phyloP scores from a whole-genome alignment of 1,140 invertebrate species.

The Elysia chlorotica region DNA sequence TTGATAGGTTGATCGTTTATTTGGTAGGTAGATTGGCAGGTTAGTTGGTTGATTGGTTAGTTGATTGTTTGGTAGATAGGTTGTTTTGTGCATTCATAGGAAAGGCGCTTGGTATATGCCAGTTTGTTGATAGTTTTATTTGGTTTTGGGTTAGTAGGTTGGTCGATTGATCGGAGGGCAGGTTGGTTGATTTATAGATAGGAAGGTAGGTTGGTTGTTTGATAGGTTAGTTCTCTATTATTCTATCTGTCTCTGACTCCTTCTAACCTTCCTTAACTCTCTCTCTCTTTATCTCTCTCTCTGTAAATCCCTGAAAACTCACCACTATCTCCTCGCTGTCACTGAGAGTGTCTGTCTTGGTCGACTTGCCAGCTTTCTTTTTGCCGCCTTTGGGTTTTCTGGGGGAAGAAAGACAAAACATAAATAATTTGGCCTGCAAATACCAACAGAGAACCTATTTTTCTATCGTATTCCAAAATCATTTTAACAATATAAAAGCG shows the following conservation, averaged over 20 bases:
- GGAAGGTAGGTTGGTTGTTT: neutral
- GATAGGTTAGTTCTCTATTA: neutral
- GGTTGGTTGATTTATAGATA: neutral
- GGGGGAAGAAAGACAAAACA: neutral
- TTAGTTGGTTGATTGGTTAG: too few relatives aligned
- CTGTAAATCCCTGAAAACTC: too few relatives aligned
- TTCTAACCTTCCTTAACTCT: too few relatives aligned
- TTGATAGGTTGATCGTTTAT: too few relatives aligned
- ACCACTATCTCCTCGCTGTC: slow-evolving; percentile 1
- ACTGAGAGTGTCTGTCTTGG: neutral
- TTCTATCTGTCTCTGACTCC: neutral
- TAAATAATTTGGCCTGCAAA: neutral
- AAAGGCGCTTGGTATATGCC: too few relatives aligned
- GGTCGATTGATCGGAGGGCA: neutral
- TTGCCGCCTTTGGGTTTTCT: neutral
- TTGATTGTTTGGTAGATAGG: too few relatives aligned
- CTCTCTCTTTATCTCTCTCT: too few relatives aligned
- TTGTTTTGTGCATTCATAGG: too few relatives aligned
- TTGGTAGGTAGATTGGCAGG: too few relatives aligned
- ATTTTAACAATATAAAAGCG: neutral
- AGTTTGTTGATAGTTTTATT: neutral
- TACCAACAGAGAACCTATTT: slow-evolving; percentile 6
- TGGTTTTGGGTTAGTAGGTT: neutral
- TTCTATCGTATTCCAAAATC: neutral
- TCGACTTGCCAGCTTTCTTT: neutral